phyloP scores from a whole-genome alignment of 2,113 vertebrate species.

The Turnix velox region DNA sequence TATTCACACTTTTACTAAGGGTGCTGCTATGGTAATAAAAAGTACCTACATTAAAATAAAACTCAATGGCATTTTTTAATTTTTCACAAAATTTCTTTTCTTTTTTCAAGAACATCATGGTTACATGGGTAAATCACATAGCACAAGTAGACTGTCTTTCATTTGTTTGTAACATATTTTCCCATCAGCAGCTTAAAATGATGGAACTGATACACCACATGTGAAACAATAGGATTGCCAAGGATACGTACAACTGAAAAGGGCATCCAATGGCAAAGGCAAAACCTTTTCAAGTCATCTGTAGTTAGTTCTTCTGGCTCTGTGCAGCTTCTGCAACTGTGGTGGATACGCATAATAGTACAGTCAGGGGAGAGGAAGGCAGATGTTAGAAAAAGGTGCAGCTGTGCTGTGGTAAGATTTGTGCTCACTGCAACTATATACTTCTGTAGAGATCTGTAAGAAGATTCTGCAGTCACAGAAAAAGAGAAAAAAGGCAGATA shows the following conservation, averaged over 20 bases:
- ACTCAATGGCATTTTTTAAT: background rate
- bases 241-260: background rate
- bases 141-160: background rate
- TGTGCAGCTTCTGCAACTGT: background rate
- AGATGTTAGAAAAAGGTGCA: background rate
- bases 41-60: background rate
- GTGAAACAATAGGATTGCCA: background rate
- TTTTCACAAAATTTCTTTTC: background rate
- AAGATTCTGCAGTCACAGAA: background rate
- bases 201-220: background rate
- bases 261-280: background rate
- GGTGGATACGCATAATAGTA: background rate
- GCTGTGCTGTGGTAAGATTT: background rate
- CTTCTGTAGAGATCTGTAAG: background rate
- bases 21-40: background rate
- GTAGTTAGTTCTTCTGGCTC: background rate
- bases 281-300: background rate
- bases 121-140: background rate
- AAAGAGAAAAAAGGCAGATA: background rate
- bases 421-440: background rate
- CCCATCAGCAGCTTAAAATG: background rate
- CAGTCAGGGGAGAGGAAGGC: background rate
- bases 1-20: background rate
- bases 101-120: background rate
- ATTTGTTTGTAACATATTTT: background rate